Evolutionary conservation across 92 coral and sea anemone genomes (phyloP), one percentile per base, ranked within the genome.

Genomic region (Parazoanthus atlanticus): DNA sequence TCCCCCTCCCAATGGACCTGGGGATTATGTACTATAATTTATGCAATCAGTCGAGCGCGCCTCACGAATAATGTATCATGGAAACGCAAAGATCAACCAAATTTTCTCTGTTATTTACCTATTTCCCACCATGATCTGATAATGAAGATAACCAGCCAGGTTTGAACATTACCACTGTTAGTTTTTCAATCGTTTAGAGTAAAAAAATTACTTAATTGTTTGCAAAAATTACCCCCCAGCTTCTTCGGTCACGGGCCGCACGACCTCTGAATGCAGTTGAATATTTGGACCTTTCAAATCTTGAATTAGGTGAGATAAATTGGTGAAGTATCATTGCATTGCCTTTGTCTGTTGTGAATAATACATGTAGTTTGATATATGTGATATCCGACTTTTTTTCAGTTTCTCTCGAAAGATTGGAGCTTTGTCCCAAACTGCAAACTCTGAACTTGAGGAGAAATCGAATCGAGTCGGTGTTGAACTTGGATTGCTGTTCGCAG

Each of bases 131-230:
- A 67, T 84, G 87, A 84, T 71, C 40, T 84, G 72, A 92, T 28
- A 28, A 96, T 96, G 99, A 92, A 94, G 93, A 91, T 95, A 34
- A 90, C 98, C 58, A 92, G 93, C 76, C 96, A 95, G 99, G 99
- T 95, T 86, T 86, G 93, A 66, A 23, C 36, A 85, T 36, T 64
- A 11, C 1, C 29, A 41, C 33, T 46, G 72, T 30, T 31, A 30
- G 65, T 85, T 25, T 26, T 29, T 0, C 64, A 38, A n/a, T 67
- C 23, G 17, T 25, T 26, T 58, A 64, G 33, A 38, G 49, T 58
- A n/a, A 54, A 36, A 26, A 41, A 77, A 80, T 70, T 32, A 56
- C 33, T 64, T 41, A 70, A 32, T 78, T 79, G 76, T 58, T 34
- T 52, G 21, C 5, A 30, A 41, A 64, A 64, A 81, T 92, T 76